These are phyloP conservation scores for Scrobipalpa costella DNA, from an alignment of 2,888 invertebrate genomes.

Conservation along the genomic window DNA sequence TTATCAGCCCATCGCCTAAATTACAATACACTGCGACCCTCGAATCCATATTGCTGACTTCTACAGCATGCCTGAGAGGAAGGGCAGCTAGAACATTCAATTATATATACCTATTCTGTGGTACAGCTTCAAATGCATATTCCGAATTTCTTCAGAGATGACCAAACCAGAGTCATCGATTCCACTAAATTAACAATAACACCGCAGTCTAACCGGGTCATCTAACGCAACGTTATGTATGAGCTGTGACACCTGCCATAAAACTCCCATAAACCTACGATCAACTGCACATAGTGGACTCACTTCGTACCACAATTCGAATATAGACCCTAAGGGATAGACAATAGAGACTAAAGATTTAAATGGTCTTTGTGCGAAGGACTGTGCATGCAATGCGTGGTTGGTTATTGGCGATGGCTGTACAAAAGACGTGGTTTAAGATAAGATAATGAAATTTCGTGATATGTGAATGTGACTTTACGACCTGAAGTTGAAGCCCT, in stretches of 20 bases:
- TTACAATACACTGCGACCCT: too few species aligned
- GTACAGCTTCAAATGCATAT: background rate
- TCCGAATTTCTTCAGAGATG: background rate
- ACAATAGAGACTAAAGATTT: background rate
- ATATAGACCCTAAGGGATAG: background rate
- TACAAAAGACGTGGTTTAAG: conserved; percentile 3
- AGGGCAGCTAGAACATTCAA: too few species aligned
- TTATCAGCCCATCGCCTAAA: too few species aligned
- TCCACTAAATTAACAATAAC: background rate
- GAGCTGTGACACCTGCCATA: conserved; percentile 11
- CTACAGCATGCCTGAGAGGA: too few species aligned
- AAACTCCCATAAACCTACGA: conserved; percentile 3
- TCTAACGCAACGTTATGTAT: conserved; percentile 12
- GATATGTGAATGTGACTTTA: background rate
- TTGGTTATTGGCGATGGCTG: background rate
- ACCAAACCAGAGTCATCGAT: background rate
- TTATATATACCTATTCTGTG: too few species aligned
- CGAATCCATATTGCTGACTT: too few species aligned
- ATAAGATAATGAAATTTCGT: background rate
- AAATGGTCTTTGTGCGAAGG: too few species aligned
- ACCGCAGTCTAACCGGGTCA: background rate
- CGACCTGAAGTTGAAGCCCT: background rate
- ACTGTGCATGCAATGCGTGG: background rate
- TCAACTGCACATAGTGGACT: too few species aligned
- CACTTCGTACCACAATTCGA: background rate